A percentile compares a stretch with the other conserved stretches of the same genome.
Conservation (phyloP, 2,113 vertebrate species). For the Sphaerodactylus townsendi region DNA sequence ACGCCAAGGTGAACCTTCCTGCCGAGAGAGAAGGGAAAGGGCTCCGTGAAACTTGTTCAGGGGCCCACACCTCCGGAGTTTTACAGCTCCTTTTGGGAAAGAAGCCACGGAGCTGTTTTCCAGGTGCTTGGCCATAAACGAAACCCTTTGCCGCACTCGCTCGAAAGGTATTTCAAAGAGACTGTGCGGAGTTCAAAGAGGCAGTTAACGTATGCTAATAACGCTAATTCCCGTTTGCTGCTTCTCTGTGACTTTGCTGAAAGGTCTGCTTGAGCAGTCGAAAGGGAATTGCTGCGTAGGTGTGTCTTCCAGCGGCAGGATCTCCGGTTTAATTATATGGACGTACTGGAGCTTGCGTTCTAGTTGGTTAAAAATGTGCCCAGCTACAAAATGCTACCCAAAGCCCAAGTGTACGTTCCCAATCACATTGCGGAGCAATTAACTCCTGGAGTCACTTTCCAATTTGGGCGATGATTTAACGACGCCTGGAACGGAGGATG, state of each 20-base stretch:
- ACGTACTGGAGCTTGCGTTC: slow-evolving; percentile 18
- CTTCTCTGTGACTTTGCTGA: slow-evolving; percentile 19
- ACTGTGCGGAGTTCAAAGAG: neutral
- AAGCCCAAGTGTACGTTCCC: neutral
- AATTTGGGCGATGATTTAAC: neutral
- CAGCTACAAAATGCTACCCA: neutral
- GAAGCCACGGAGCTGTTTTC: slow-evolving; percentile 11
- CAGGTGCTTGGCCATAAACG: neutral
- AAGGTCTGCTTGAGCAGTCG: neutral
- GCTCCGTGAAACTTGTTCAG: neutral
- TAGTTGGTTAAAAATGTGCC: neutral
- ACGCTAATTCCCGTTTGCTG: slow-evolving; percentile 20
- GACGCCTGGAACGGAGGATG: too few relatives aligned
- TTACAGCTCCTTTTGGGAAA: slow-evolving; percentile 23
- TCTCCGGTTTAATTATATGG: neutral
- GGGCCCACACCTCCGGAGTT: neutral
- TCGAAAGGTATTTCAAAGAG: slow-evolving; percentile 1
- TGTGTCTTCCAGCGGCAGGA: neutral
- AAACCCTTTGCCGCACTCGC: neutral
- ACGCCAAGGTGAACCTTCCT: neutral
- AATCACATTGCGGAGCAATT: neutral
- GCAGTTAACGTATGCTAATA: slow-evolving; percentile 37
- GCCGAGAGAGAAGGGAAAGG: neutral
- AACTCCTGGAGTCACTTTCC: neutral
- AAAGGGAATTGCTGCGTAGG: neutral